Evolutionary conservation across 1,140 invertebrate species (phyloP), one percentile per base, ranked within the genome.

Genomic region (Hirudo medicinalis): DNA sequence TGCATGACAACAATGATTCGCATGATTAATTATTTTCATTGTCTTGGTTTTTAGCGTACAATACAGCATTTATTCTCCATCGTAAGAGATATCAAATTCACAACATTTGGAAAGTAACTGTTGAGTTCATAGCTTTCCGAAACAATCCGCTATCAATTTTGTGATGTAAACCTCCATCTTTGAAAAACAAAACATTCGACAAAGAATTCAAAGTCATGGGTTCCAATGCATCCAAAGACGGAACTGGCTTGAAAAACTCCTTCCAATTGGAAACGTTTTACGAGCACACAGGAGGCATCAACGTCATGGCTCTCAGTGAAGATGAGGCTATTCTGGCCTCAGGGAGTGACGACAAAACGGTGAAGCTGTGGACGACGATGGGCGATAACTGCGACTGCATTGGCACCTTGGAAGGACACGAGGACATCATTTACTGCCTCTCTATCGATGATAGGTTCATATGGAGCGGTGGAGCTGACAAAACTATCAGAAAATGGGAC

Each of bases 401-500:
- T 19, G 85, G 85, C 3, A 79, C 84, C 3, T 76, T 86, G 17
- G 75, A 78, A 27, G 83, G 84, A 0, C 84, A 85, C 75, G 78
- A 79, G 25, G 82, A 82, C 70, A 85, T 85, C 75, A 83, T 86
- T 67, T 86, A 83, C 32, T 84, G 83, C 74, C 79, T 84, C 69
- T 73, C 82, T 6, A 82, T 86, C 20, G 78, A 81, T 54, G 84
- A 85, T 69, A 82, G 80, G 54, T 85, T 5, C 70, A 86, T 63
- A 13, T 63, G 57, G n/a, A 85, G 84, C 20, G 85, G 84, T 71
- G 82, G 82, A 66, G 83, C 84, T 8, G 85, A 86, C 77, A 79
- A 81, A 71, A 85, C 85, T 15, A 78, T 86, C 49, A 77, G 83
- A 67, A 85, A 86, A 77, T 86, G 85, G 85, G 82, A 84, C 75